Evolutionary conservation across 2,113 vertebrate genomes (phyloP).

Genomic region (Pangasianodon hypophthalmus): DNA sequence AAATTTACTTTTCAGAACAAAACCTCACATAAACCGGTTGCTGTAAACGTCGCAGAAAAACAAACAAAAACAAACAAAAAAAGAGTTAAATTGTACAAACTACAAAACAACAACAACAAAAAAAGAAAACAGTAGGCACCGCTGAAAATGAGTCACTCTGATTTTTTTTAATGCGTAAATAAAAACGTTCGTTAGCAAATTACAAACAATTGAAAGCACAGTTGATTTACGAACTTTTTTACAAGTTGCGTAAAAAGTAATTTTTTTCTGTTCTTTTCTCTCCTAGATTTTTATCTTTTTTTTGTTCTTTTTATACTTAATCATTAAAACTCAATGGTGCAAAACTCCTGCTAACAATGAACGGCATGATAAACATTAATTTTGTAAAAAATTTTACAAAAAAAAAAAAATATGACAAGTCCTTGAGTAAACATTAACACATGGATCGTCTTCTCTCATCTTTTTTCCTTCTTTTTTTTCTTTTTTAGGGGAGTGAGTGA

Average conservation of each 20-base stretch:
- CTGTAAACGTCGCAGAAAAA: conserved; percentile 67
- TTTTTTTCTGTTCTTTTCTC: conserved; percentile 72
- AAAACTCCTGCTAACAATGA: conserved; percentile 87
- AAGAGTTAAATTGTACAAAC: conserved; percentile 44
- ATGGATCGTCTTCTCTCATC: conserved; percentile 85
- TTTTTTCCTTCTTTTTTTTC: conserved; percentile 70
- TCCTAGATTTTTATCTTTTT: conserved; percentile 56
- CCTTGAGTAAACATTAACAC: conserved; percentile 99
- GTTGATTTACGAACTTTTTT: not conserved
- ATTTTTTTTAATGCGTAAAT: conserved; percentile 66
- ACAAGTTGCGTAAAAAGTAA: not conserved
- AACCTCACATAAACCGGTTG: not conserved
- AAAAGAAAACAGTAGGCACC: conserved; percentile 87
- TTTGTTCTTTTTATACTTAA: conserved; percentile 57
- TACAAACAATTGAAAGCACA: not conserved
- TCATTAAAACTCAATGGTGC: conserved; percentile 85
- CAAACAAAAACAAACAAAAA: too few relatives aligned
- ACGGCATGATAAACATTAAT: conserved; percentile 93
- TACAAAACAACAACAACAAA: not conserved
- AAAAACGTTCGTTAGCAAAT: conserved; percentile 14
- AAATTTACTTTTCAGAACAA: conserved; percentile 68
- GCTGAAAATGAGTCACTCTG: conserved; percentile 83
- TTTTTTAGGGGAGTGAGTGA: conserved; percentile 84
- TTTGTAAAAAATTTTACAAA: conserved; percentile 78
- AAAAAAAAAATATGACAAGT: conserved; percentile 80